Evolutionary conservation across 2,797 vertebrate genomes (phyloP), one percentile per base, ranked within the genome.

Genomic region (Leptodactylus fallax): DNA sequence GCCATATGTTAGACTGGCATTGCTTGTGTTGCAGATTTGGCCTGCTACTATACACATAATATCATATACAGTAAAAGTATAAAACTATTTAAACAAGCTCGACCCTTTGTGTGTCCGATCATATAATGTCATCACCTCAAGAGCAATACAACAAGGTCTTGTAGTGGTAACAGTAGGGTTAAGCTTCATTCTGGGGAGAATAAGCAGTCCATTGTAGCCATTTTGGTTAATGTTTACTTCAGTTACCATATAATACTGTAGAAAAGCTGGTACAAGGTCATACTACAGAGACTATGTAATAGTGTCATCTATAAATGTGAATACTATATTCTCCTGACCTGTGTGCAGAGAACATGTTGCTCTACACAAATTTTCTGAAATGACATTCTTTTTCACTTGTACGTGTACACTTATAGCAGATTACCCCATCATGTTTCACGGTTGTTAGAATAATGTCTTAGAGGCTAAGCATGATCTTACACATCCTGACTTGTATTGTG

Each of bases 51-150:
- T 83, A 53, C 74, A 55, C 47, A 58, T 36, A 85, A 85, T 85
- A 76, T 85, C n/a, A 85, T 81, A 69, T 79, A 80, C 65, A 85
- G 81, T 88, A 85, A 84, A 84, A 79, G 77, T 80, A 72, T 71
- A 85, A 88, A 58, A 60, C 23, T 76, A 47, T 83, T 78, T 45
- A 78, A 83, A 56, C 69, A 56, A 63, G 21, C 67, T 8, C 10
- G 36, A 77, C n/a, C 71, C 58, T 47, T 19, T 12, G 16, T 89
- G 83, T 81, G 69, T 79, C 53, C 67, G n/a, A 25, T 53, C 23
- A 67, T 19, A 74, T 7, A 65, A 12, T 25, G n/a, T 19, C 55
- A n/a, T 72, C 36, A 6, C n/a, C 71, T 76, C 56, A 16, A 27
- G 55, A n/a, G 51, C 81, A 72, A 58, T 76, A 76, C n/a, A 76